Conservation (phyloP, 2,888 invertebrate genomes). For the Standfussiana lucernea region DNA sequence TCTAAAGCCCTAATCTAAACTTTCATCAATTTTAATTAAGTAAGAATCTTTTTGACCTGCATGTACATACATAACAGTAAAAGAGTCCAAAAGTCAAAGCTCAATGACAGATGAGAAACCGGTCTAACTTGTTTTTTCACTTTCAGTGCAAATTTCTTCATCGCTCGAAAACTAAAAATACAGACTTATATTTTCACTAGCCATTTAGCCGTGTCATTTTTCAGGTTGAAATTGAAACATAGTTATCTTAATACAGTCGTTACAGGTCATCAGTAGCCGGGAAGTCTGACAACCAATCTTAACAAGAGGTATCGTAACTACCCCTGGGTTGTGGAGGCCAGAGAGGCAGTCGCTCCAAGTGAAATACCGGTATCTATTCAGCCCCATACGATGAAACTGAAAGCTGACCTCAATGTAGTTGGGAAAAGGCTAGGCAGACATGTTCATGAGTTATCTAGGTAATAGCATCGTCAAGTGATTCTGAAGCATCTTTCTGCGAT, state of each 20-base stretch:
- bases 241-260: background rate
- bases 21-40: background rate
- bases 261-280: background rate
- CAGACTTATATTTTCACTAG: constrained; percentile 27
- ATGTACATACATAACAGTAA: constrained; percentile 2
- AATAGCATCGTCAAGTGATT: background rate
- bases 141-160: constrained; percentile 35
- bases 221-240: background rate
- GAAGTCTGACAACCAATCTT: background rate
- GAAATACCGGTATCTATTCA: background rate
- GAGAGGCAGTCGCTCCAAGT: background rate
- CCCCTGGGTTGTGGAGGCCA: background rate
- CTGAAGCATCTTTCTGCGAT: background rate
- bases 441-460: background rate
- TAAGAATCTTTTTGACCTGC: background rate
- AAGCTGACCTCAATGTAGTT: background rate
- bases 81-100: background rate
- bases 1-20: background rate
- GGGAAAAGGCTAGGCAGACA: background rate
- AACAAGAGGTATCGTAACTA: background rate
- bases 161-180: constrained; percentile 27
- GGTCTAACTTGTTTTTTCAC: constrained; percentile 30
- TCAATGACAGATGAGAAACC: constrained; percentile 17
- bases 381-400: background rate
- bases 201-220: background rate